These are phyloP conservation scores for Pedicia rivosa DNA, from an alignment of 2,888 invertebrate genomes.

Conservation along the genomic window DNA sequence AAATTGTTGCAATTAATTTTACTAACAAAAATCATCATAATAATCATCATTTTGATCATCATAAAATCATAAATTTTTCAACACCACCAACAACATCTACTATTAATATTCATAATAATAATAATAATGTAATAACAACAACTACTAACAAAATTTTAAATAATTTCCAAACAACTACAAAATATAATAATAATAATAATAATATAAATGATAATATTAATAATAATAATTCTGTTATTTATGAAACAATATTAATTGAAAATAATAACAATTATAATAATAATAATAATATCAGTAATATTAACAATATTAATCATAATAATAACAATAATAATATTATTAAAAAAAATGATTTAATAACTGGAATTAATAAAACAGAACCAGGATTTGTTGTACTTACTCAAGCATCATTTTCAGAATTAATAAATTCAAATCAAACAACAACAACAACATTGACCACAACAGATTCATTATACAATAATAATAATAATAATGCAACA, in stretches of 20 bases:
- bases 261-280: slow-evolving; percentile 6
- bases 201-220: slow-evolving; percentile 4
- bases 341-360: slow-evolving; percentile 8
- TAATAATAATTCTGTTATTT: slow-evolving; percentile 3
- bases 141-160: neutral
- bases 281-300: slow-evolving; percentile 7
- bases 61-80: too few species aligned
- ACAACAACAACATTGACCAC: slow-evolving; percentile 8
- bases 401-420: slow-evolving; percentile 13
- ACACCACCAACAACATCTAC: too few species aligned
- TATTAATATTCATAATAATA: too few species aligned
- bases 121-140: neutral
- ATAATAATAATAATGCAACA: slow-evolving; percentile 10
- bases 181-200: slow-evolving; percentile 3
- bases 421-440: slow-evolving; percentile 10
- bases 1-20: slow-evolving; percentile 7
- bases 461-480: slow-evolving; percentile 5
- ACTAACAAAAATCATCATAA: slow-evolving; percentile 5
- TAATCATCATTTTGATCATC: slow-evolving; percentile 5
- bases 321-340: slow-evolving; percentile 11
- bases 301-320: slow-evolving; percentile 10
- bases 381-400: slow-evolving; percentile 12
- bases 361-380: slow-evolving; percentile 2
- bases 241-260: slow-evolving; percentile 5
- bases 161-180: too few species aligned